These are phyloP conservation scores for Eudyptes chrysolophus DNA, from an alignment of 2,113 vertebrate species.

Conservation along the genomic window DNA sequence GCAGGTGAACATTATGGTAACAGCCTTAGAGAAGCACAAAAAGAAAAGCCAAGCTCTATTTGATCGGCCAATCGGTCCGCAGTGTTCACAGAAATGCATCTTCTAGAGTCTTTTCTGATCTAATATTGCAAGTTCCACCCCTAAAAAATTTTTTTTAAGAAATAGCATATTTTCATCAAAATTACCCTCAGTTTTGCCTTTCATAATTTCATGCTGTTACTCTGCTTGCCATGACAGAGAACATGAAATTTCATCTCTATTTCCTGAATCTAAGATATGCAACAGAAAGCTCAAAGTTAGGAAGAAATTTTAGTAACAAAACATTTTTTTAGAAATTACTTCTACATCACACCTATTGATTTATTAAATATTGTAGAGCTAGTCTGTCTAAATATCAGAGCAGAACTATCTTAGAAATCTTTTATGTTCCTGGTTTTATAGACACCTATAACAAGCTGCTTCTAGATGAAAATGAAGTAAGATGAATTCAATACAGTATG, in stretches of 20 bases:
- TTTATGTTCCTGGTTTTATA: not conserved
- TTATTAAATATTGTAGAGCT: not conserved
- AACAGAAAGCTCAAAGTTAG: not conserved
- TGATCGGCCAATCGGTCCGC: accelerated
- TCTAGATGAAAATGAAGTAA: not conserved
- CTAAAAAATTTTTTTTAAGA: not conserved
- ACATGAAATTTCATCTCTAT: not conserved
- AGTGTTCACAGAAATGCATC: not conserved
- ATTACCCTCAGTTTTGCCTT: not conserved
- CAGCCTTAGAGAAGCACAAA: not conserved
- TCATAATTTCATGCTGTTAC: not conserved
- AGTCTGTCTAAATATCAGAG: not conserved
- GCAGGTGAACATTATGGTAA: not conserved
- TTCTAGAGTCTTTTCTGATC: not conserved
- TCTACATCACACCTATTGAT: not conserved
- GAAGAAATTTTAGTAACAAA: not conserved
- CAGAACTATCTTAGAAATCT: not conserved
- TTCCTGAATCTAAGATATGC: not conserved
- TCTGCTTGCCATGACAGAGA: not conserved
- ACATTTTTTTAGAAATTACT: not conserved
- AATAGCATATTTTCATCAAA: not conserved
- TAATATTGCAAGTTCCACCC: not conserved
- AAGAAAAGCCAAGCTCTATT: not conserved
- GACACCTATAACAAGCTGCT: not conserved
- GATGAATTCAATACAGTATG: not conserved